Evolutionary conservation across 2,888 invertebrate genomes (phyloP).

Genomic region (Ariolimax columbianus): DNA sequence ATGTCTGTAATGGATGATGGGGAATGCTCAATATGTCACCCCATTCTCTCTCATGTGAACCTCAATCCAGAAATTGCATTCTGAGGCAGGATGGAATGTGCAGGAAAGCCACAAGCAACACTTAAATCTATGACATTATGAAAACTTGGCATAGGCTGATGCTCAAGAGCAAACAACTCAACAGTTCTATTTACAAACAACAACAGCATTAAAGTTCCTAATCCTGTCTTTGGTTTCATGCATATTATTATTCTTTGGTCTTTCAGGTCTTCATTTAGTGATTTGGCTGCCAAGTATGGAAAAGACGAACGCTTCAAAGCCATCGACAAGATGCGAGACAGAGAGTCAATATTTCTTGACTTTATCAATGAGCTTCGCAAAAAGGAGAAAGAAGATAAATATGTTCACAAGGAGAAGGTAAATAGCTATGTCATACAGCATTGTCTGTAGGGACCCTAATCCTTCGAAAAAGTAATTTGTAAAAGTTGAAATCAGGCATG

Average conservation of each 20-base stretch:
- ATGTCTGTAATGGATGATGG: too few species aligned
- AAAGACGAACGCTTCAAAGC: constrained; percentile 97
- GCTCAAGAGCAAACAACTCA: too few species aligned
- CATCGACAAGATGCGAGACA: constrained; percentile 97
- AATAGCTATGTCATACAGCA: constrained; percentile 2
- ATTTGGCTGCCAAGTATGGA: constrained; percentile 94
- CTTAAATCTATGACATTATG: too few species aligned
- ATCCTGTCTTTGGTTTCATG: too few species aligned
- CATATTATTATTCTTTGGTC: not conserved
- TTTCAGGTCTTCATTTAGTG: constrained; percentile 93
- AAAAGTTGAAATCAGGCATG: not conserved
- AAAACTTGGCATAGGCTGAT: too few species aligned
- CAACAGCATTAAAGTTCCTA: too few species aligned
- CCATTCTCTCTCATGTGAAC: too few species aligned
- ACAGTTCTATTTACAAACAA: too few species aligned
- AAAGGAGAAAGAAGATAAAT: constrained; percentile 97
- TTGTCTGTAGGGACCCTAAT: constrained; percentile 16
- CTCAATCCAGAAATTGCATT: too few species aligned
- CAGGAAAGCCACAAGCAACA: too few species aligned
- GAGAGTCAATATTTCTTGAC: constrained; percentile 97
- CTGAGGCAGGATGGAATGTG: too few species aligned
- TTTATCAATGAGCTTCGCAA: constrained; percentile 93
- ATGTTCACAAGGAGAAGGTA: constrained; percentile 95
- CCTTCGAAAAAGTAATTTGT: constrained; percentile 40
- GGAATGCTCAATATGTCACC: too few species aligned